Conservation (phyloP, 2,888 invertebrate species). For the Xestia xanthographa region DNA sequence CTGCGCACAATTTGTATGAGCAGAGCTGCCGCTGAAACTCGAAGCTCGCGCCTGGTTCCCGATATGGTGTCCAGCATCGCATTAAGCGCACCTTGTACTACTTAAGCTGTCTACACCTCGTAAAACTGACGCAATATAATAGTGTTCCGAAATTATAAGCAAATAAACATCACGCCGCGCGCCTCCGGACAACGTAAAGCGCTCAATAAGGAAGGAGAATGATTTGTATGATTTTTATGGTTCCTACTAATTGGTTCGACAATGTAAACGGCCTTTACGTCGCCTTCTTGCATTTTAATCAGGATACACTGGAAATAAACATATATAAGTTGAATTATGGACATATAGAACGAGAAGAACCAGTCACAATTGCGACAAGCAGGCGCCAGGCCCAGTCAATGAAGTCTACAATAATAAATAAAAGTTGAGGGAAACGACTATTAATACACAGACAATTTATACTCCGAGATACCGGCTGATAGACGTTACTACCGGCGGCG, state of each 20-base stretch:
- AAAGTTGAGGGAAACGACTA: slow-evolving; percentile 83
- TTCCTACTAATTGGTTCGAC: slow-evolving; percentile 87
- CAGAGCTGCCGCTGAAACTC: slow-evolving; percentile 61
- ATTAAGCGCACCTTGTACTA: slow-evolving; percentile 74
- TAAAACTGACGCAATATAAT: slow-evolving; percentile 84
- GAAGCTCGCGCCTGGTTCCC: slow-evolving; percentile 64
- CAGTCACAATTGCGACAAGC: slow-evolving; percentile 88
- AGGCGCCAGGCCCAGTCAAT: slow-evolving; percentile 87
- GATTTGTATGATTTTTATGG: slow-evolving; percentile 87
- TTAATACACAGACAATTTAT: slow-evolving; percentile 78
- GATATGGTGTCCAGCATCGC: slow-evolving; percentile 75
- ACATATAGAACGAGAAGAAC: slow-evolving; percentile 88
- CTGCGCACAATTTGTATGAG: slow-evolving; percentile 60
- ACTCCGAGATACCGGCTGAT: slow-evolving; percentile 67
- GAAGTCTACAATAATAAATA: slow-evolving; percentile 87
- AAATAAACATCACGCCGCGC: slow-evolving; percentile 76
- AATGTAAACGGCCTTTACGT: slow-evolving; percentile 85
- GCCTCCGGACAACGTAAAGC: slow-evolving; percentile 71
- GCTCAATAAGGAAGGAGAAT: slow-evolving; percentile 83
- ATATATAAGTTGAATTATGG: slow-evolving; percentile 84
- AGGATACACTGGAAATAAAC: slow-evolving; percentile 85
- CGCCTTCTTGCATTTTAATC: slow-evolving; percentile 87
- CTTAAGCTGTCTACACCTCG: slow-evolving; percentile 84
- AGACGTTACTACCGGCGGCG: slow-evolving; percentile 65
- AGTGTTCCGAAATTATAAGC: slow-evolving; percentile 79